Percentiles rank a stretch among this genome's conserved stretches.
Evolutionary conservation across 2,888 invertebrate species (phyloP).

Genomic region (Nysson spinosus): DNA sequence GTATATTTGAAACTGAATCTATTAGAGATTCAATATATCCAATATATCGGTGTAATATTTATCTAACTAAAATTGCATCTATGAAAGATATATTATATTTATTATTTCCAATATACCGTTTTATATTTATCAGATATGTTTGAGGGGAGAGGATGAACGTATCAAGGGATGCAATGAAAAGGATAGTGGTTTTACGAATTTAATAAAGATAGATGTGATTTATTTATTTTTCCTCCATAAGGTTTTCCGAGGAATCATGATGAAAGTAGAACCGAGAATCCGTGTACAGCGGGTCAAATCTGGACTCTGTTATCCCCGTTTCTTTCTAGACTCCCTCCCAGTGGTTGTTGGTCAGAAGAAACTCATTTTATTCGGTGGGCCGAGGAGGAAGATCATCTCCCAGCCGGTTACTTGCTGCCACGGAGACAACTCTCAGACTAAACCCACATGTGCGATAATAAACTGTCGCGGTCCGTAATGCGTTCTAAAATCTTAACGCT

Average conservation of each 20-base stretch:
- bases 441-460: constrained; percentile 59
- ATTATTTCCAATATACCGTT: too few species aligned
- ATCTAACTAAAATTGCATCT: too few species aligned
- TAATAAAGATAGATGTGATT: neutral
- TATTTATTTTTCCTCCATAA: neutral
- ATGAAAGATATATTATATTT: too few species aligned
- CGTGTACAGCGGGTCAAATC: constrained; percentile 13
- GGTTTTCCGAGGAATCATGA: neutral
- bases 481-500: constrained; percentile 45
- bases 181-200: too few species aligned
- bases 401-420: constrained; percentile 40
- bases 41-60: too few species aligned
- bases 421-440: constrained; percentile 55
- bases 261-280: constrained; percentile 22
- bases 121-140: too few species aligned
- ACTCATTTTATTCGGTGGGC: constrained; percentile 45
- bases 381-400: constrained; percentile 16
- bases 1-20: too few species aligned
- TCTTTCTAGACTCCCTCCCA: constrained; percentile 3
- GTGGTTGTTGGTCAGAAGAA: constrained; percentile 33
- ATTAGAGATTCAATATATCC: too few species aligned
- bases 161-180: too few species aligned
- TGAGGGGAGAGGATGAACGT: too few species aligned
- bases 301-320: constrained; percentile 9
- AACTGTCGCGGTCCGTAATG: constrained; percentile 48